Conservation (phyloP, 2,888 invertebrate species). For the Ormyrus thymus region DNA sequence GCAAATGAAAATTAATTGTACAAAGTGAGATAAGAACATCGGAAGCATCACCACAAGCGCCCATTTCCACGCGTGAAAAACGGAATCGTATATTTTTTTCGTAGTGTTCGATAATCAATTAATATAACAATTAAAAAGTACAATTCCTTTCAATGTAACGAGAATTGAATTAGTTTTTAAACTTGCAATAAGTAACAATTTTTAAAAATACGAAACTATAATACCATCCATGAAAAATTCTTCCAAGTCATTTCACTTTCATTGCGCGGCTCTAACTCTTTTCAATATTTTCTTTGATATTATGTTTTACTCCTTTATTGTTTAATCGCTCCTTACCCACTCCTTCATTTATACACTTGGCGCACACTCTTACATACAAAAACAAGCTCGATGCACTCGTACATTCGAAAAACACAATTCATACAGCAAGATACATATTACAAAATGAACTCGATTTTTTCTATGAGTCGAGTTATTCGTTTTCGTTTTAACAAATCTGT, state of each 20-base stretch:
- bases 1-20: slow-evolving; percentile 38
- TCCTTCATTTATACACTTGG: slow-evolving; percentile 42
- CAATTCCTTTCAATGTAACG: slow-evolving; percentile 51
- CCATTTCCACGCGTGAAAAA: slow-evolving; percentile 38
- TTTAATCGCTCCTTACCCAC: slow-evolving; percentile 26
- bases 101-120: slow-evolving; percentile 42
- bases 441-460: slow-evolving; percentile 46
- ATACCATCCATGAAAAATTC: slow-evolving; percentile 49
- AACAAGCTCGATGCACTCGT: neutral
- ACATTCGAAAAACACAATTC: slow-evolving; percentile 53
- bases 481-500: slow-evolving; percentile 30
- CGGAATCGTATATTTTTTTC: slow-evolving; percentile 18
- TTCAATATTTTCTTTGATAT: slow-evolving; percentile 39
- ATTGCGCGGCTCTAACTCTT: slow-evolving; percentile 34
- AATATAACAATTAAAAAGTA: slow-evolving; percentile 54
- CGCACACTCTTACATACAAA: slow-evolving; percentile 25
- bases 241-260: slow-evolving; percentile 42
- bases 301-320: slow-evolving; percentile 21
- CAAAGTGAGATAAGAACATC: slow-evolving; percentile 33
- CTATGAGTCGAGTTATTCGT: slow-evolving; percentile 31
- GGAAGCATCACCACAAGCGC: slow-evolving; percentile 30
- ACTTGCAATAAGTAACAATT: slow-evolving; percentile 55
- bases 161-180: slow-evolving; percentile 50
- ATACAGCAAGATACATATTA: slow-evolving; percentile 55
- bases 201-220: slow-evolving; percentile 49